Evolutionary conservation across 2,888 invertebrate species (phyloP).

Genomic region (Drosophila engyochracea): DNA sequence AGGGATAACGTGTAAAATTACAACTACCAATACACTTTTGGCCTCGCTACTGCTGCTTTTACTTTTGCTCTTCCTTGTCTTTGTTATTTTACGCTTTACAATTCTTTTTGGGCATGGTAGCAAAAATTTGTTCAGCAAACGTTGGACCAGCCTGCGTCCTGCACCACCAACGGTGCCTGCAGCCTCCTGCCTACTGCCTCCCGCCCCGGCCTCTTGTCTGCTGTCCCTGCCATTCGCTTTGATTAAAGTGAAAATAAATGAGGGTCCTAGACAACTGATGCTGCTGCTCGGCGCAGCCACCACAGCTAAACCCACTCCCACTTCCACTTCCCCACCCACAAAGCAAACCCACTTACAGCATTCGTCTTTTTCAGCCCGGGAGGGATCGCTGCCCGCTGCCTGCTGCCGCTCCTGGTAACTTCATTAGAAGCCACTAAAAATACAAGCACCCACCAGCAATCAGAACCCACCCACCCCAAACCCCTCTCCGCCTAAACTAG

Average conservation of each 20-base stretch:
- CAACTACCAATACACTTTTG: slow-evolving; percentile 65
- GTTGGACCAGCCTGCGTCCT: slow-evolving; percentile 43
- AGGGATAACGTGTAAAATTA: slow-evolving; percentile 76
- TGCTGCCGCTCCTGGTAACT: slow-evolving; percentile 40
- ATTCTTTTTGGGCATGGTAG: slow-evolving; percentile 72
- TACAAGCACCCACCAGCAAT: slow-evolving; percentile 28
- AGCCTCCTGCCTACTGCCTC: neutral
- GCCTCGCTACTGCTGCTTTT: slow-evolving; percentile 24
- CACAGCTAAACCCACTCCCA: slow-evolving; percentile 12
- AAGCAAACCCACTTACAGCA: slow-evolving; percentile 13
- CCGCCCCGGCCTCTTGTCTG: slow-evolving; percentile 5
- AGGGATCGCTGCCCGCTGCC: neutral
- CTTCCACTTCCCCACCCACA: neutral
- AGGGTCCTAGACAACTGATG: slow-evolving; percentile 78
- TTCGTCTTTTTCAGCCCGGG: slow-evolving; percentile 60
- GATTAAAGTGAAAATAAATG: slow-evolving; percentile 80
- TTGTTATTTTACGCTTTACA: slow-evolving; percentile 79
- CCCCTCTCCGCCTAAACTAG: neutral
- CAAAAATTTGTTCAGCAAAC: slow-evolving; percentile 74
- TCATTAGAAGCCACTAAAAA: slow-evolving; percentile 71
- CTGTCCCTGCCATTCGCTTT: slow-evolving; percentile 67
- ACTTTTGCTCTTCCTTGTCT: slow-evolving; percentile 56
- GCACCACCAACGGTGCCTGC: neutral
- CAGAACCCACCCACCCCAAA: neutral
- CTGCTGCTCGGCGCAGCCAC: slow-evolving; percentile 19